Evolutionary conservation across 92 coral and sea anemone genomes (phyloP), one percentile per base, ranked within the genome.

Genomic region (Epizoanthus rinbou): DNA sequence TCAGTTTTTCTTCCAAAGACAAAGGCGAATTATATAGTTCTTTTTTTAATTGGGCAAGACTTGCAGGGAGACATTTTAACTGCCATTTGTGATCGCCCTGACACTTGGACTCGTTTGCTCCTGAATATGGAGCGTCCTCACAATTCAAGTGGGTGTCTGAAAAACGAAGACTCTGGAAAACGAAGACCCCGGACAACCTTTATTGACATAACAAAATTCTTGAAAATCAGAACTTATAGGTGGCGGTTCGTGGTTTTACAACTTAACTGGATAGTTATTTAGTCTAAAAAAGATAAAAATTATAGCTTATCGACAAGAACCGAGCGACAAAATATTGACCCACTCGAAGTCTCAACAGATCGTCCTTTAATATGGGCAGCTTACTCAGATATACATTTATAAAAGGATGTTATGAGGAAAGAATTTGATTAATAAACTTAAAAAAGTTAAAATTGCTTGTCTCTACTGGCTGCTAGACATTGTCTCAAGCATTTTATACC

Each of bases 61-160:
- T 66, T 66, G 72, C 72, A 66, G 72, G 72, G 10, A 66, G 72
- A 66, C 72, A 66, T 66, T 66, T 23, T 66, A 66, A 22, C 72
- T 66, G 72, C 72, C 72, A 23, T 66, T 66, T 66, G 72, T 66
- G 72, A 66, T 66, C 72, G 39, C 72, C 72, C 72, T 66, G 70
- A 64, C 70, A 64, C 70, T 64, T 64, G 69, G 69, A 64, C 69
- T 64, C 67, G n/a, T n/a, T n/a, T n/a, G n/a, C n/a, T n/a, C n/a
- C n/a, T n/a, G n/a, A n/a, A n/a, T n/a, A n/a, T n/a, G 67, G 67
- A 62, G 67, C 67, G 10, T 62, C 10, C 67, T 62, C 67, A 62
- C 67, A 62, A 62, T 62, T 62, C 67, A n/a, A 62, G 67, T 62
- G 67, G 67, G 67, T 62, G 67, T 62, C 57, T 8, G n/a, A n/a